phyloP scores from a whole-genome alignment of 2,797 vertebrate genomes.

The Microctenopoma stevenorrisi region DNA sequence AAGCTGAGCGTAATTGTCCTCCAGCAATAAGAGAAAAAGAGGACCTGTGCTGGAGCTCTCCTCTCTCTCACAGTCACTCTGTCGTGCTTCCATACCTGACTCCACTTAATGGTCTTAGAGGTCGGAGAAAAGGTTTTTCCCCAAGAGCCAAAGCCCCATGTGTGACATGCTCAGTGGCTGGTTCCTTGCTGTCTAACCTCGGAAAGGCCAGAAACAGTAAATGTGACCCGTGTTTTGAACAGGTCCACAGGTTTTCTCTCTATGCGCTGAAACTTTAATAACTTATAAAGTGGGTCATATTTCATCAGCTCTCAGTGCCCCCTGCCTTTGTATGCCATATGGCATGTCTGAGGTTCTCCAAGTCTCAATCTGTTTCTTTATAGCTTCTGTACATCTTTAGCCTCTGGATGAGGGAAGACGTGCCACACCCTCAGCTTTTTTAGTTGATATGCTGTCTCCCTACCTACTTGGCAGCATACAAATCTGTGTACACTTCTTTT shows the following conservation, averaged over 20 bases:
- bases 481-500: slow-evolving; percentile 7
- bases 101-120: background rate
- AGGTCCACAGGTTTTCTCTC: background rate
- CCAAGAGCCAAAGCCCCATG: background rate
- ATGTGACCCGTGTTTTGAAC: background rate
- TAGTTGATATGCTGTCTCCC: background rate
- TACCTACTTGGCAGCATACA: background rate
- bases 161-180: background rate
- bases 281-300: too few relatives aligned
- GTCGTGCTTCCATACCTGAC: background rate
- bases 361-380: background rate
- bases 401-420: background rate
- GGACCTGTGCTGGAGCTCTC: background rate
- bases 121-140: slow-evolving; percentile 4
- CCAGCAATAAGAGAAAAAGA: background rate
- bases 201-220: background rate
- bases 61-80: too few relatives aligned
- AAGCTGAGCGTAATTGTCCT: background rate
- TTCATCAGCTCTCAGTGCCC: too few relatives aligned
- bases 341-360: background rate
- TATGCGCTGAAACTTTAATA: too few relatives aligned
- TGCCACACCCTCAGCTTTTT: background rate
- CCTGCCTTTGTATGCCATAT: background rate
- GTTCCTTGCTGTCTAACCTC: background rate
- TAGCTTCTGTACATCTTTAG: background rate